Base-by-base conservation (phyloP, 2,888 invertebrate genomes). In the Lottia gigantea region DNA sequence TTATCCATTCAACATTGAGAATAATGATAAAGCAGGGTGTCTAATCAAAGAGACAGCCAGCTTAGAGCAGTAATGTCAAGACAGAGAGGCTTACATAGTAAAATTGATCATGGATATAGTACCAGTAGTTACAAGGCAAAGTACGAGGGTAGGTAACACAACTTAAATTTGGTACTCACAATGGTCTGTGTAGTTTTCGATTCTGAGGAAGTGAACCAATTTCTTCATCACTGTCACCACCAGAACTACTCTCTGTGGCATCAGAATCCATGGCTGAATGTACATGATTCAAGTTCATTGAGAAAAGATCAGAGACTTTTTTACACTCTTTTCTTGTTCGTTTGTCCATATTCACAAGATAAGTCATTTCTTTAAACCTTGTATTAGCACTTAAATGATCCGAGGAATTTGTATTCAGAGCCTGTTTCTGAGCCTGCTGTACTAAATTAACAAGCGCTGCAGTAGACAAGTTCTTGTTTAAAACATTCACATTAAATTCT, bases 151-250 rank as follows among this genome's bases (percentile, higher is more conserved):
- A 19, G 15, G 40, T 0, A 16, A 26, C 23, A 14, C 25, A 40
- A 55, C 16, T 6, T 15, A 16, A 31, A 49, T 46, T 23, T 15
- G 15, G 55, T 23, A 78, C 78, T 78, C 74, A 80, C 80, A 80
- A 69, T 45, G 77, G 75, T 40, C 74, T 70, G 12, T 74, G 67
- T 16, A 72, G 74, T 26, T 68, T 62, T 64, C 75, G 70, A 19
- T 72, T 64, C 8, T 69, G 65, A 55, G 61, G 66, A 16, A 73
- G 66, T 26, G 71, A 71, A 31, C 87, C 87, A 70, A 93, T 92
- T 88, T 97, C 96, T 90, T 97, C 96, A 88, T 95, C 95, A 84
- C 95, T 96, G 88, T 97, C 97, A 46, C 95, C 96, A 68, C 96
- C 97, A 19, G 96, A 96, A 85, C 96, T 96, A 74, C 95, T 95